A percentile compares a stretch with the other conserved stretches of the same genome.
phyloP scores from a whole-genome alignment of 2,113 vertebrate species.

The Lanius ludovicianus region DNA sequence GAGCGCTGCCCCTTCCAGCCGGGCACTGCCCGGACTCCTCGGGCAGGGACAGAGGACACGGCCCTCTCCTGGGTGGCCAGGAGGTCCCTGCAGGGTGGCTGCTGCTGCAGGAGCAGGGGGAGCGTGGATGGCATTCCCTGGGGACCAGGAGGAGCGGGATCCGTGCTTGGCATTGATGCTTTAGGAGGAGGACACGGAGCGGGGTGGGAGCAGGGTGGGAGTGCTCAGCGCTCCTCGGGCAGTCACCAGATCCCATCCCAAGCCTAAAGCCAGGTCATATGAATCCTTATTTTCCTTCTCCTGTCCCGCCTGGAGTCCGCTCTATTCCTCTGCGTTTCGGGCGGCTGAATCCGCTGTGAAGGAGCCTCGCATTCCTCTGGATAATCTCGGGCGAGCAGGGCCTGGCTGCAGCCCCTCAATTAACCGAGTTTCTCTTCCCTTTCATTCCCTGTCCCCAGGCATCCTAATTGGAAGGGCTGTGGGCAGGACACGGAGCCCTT shows the following conservation, averaged over 20 bases:
- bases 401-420: slow-evolving; percentile 22
- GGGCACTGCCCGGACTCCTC: accelerated
- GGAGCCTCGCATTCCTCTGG: slow-evolving; percentile 30
- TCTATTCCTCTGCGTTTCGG: slow-evolving; percentile 45
- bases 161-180: accelerated
- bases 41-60: background rate
- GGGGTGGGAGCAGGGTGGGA: background rate
- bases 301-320: background rate
- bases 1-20: background rate
- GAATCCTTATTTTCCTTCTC: slow-evolving; percentile 16
- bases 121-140: background rate
- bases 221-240: accelerated
- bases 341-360: slow-evolving; percentile 26
- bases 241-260: background rate
- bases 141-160: background rate
- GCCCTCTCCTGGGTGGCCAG: background rate
- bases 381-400: slow-evolving; percentile 16
- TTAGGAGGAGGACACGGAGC: background rate
- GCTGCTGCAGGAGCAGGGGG: background rate
- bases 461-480: background rate
- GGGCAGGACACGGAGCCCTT: background rate
- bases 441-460: background rate
- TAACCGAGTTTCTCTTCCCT: slow-evolving; percentile 27
- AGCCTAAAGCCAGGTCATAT: background rate
- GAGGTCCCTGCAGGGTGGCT: background rate